Percentiles rank a stretch among this genome's conserved stretches.
Conservation (phyloP, 2,113 vertebrate genomes). For the Sebastes schlegelii region DNA sequence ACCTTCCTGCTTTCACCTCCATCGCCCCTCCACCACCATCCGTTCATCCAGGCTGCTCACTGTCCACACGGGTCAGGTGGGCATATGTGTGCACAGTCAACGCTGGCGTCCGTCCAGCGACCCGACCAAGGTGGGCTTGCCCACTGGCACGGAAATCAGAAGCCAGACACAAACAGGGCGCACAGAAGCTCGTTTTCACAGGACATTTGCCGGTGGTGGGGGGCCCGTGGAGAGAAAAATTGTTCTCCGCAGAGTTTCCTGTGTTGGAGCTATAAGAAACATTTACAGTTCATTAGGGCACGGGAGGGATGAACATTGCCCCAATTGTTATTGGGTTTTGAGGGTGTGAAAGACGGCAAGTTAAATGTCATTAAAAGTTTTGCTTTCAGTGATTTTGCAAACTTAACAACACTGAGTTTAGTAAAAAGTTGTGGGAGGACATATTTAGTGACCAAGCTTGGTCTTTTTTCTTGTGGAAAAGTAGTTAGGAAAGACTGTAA, state of each 20-base stretch:
- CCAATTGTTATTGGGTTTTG: neutral
- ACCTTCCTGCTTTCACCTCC: conserved; percentile 24
- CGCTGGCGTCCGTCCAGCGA: conserved; percentile 58
- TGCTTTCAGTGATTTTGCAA: neutral
- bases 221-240: conserved; percentile 18
- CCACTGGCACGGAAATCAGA: conserved; percentile 38
- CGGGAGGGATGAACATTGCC: neutral
- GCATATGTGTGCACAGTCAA: conserved; percentile 55
- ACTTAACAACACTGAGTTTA: neutral
- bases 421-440: neutral
- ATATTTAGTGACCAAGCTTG: neutral
- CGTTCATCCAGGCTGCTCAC: neutral
- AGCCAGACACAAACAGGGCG: conserved; percentile 23
- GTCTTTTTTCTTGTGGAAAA: neutral
- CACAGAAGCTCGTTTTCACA: conserved; percentile 12
- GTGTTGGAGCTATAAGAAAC: conserved; percentile 14
- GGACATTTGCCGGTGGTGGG: conserved; percentile 24
- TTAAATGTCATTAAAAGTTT: neutral
- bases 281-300: conserved; percentile 21
- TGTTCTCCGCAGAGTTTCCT: conserved; percentile 9
- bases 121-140: conserved; percentile 43
- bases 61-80: conserved; percentile 42
- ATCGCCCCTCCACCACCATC: neutral
- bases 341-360: neutral
- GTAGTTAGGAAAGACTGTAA: neutral